Base-by-base conservation (phyloP, 2,888 invertebrate species). In the Hetaerina titia region DNA sequence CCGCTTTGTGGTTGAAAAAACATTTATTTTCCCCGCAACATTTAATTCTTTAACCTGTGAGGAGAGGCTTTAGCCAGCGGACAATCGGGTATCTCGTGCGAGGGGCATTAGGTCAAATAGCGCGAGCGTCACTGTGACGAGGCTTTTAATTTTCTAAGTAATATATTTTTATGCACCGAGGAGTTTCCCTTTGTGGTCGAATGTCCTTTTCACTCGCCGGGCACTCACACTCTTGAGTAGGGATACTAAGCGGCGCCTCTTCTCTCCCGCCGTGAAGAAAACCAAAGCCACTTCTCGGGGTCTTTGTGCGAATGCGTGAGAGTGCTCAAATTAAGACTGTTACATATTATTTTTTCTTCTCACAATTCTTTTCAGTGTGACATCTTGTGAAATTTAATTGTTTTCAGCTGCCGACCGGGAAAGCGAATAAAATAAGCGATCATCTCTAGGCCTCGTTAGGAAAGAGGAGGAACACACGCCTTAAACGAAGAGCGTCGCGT, bases 21-120 rank as follows among this genome's bases (percentile, higher is more conserved):
- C 6, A 69, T n/a, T 11, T 74, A 25, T 74, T 74, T 81, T 31
- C 31, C 31, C 7, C 31, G 31, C 13, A 69, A 81, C 31, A 81
- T 60, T 81, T 31, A 15, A 81, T 81, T 81, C 81, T 81, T 81
- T 81, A 81, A 31, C 31, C 25, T 7, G 81, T 9, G 81, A 81
- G 22, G 13, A 81, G 31, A 31, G 81, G 81, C 81, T 11, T 31
- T 31, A 81, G 81, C 81, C 81, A 31, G 81, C 81, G 81, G 81
- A 81, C 81, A 81, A 31, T 81, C 81, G 81, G 81, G 81, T 81
- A 81, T 81, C 81, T 81, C 31, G 81, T 31, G 81, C 81, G 11
- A 81, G 31, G 81, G 31, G n/a, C 81, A 81, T 81, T 31, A 11
- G 81, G 81, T 81, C 81, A 81, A 81, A 81, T 2, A 81, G 81